Conservation (phyloP, 1,140 invertebrate species). For the Cherax quadricarinatus region DNA sequence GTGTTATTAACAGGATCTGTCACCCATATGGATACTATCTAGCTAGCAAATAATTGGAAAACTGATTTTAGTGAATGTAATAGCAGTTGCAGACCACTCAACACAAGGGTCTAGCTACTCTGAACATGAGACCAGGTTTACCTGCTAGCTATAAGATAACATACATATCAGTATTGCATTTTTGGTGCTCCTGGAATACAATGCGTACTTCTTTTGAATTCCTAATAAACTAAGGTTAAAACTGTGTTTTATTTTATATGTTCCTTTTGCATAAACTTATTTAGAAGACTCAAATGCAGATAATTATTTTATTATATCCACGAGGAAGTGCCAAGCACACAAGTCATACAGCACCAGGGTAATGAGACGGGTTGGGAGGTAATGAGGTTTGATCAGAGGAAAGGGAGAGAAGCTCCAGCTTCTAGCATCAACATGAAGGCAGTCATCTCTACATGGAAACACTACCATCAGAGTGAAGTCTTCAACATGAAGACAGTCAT, state of each 20-base stretch:
- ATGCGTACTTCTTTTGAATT: neutral
- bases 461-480: no score
- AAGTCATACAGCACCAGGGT: no score
- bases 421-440: no score
- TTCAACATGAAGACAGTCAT: no score
- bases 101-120: neutral
- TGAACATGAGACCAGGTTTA: neutral
- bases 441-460: no score
- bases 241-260: neutral
- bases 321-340: no score
- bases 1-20: neutral
- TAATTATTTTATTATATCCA: no score
- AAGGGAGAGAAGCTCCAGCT: no score
- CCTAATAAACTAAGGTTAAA: slow-evolving; percentile 7
- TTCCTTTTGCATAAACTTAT: neutral
- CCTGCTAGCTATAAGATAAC: neutral
- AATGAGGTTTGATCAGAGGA: no score
- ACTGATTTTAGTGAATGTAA: neutral
- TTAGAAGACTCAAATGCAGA: no score
- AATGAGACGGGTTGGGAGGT: no score
- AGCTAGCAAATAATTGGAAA: neutral
- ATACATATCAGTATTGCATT: neutral
- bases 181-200: slow-evolving; percentile 2
- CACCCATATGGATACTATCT: neutral
- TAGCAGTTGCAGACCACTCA: neutral